phyloP scores from a whole-genome alignment of 1,140 invertebrate genomes.

The Drosophila aff. region DNA sequence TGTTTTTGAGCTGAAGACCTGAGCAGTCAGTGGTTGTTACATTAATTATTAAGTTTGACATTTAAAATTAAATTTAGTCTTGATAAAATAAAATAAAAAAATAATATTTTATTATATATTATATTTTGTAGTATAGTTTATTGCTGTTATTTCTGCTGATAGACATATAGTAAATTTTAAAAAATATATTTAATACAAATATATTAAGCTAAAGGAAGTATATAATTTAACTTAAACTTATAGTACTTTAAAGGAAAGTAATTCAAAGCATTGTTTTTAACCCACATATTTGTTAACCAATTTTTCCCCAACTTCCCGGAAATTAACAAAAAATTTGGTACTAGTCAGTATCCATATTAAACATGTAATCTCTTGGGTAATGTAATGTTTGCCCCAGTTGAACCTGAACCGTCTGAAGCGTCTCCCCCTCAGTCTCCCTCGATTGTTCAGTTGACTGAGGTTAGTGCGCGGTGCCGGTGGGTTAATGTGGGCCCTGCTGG shows the following conservation, averaged over 20 bases:
- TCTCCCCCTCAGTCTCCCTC: too few species aligned
- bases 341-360: neutral
- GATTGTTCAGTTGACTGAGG: slow-evolving; percentile 4
- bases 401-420: neutral
- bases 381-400: neutral
- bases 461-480: slow-evolving; percentile 36
- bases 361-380: neutral
- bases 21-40: too few species aligned
- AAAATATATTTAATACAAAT: neutral
- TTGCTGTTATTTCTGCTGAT: too few species aligned
- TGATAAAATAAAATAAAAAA: too few species aligned
- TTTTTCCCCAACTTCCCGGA: neutral
- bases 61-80: too few species aligned
- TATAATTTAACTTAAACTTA: neutral
- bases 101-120: too few species aligned
- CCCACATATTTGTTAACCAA: neutral
- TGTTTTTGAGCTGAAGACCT: too few species aligned
- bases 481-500: slow-evolving; percentile 30
- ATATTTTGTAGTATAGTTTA: too few species aligned
- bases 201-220: neutral
- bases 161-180: too few species aligned
- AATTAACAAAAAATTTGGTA: neutral
- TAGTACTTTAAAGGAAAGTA: neutral
- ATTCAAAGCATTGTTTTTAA: neutral
- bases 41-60: too few species aligned